Conservation (phyloP, 1,140 invertebrate species). For the Manduca sexta region DNA sequence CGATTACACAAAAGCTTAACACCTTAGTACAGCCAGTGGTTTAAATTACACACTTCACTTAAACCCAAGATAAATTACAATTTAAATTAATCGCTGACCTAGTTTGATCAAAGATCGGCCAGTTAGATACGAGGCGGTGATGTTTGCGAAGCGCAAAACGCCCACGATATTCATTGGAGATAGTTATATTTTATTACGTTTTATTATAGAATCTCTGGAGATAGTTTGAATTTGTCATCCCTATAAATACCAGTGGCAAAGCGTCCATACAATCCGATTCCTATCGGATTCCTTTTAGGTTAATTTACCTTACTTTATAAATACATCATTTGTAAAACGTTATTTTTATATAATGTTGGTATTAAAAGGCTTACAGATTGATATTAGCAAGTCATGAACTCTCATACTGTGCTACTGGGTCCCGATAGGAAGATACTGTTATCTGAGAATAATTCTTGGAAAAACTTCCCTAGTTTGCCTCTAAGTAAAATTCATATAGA, state of each 20-base stretch:
- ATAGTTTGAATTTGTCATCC: neutral
- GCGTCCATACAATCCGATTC: neutral
- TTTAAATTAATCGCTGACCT: slow-evolving; percentile 1
- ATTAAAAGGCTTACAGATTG: too few relatives aligned
- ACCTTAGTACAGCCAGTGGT: too few relatives aligned
- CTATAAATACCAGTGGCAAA: neutral
- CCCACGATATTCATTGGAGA: neutral
- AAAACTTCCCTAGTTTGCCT: too few relatives aligned
- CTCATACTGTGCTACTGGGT: too few relatives aligned
- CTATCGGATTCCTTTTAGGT: neutral
- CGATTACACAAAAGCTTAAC: too few relatives aligned
- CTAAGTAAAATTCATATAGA: too few relatives aligned
- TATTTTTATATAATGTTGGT: too few relatives aligned
- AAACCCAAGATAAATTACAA: neutral
- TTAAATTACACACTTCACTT: neutral
- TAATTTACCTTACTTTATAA: too few relatives aligned
- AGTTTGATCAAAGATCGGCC: neutral
- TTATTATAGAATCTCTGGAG: neutral
- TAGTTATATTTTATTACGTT: neutral
- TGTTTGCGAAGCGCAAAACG: neutral
- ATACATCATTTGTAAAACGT: too few relatives aligned
- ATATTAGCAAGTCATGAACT: too few relatives aligned
- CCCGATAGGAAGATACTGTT: too few relatives aligned
- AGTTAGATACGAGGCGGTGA: neutral
- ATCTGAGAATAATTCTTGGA: too few relatives aligned